phyloP scores from a whole-genome alignment of 2,797 vertebrate genomes.

The Hemitrygon akajei region DNA sequence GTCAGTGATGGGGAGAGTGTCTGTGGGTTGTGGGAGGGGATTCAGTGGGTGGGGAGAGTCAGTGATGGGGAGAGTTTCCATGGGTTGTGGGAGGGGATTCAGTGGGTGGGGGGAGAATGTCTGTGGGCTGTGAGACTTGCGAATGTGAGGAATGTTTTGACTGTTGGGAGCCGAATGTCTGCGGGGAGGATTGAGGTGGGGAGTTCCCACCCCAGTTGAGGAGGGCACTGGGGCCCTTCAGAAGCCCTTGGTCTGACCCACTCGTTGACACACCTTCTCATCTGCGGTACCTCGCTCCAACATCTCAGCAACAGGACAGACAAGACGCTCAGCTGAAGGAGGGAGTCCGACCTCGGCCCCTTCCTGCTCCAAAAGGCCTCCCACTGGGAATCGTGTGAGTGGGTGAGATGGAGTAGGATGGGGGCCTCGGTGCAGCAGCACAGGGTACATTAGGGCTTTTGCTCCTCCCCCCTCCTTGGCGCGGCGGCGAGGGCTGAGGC shows the following conservation, averaged over 20 bases:
- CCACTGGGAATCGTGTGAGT: constrained; percentile 44
- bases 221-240: too few species aligned
- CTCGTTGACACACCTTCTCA: background rate
- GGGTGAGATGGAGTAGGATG: constrained; percentile 42
- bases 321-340: background rate
- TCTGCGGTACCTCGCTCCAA: background rate
- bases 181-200: too few species aligned
- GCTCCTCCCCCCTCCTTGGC: constrained; percentile 43
- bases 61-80: background rate
- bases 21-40: background rate
- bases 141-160: too few species aligned
- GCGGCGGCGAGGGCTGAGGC: constrained; percentile 47
- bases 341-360: constrained; percentile 29
- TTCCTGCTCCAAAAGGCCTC: constrained; percentile 57
- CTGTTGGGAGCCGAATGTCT: too few species aligned
- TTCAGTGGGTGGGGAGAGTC: background rate
- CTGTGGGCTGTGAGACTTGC: background rate
- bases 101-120: background rate
- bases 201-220: too few species aligned
- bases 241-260: too few species aligned
- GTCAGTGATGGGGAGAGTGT: too few species aligned
- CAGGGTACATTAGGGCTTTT: too few species aligned
- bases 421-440: constrained; percentile 57
- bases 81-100: background rate
- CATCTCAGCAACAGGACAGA: background rate